Percentiles rank a stretch among this genome's conserved stretches.
phyloP scores from a whole-genome alignment of 2,113 vertebrate genomes.

The Morphnarchus princeps region DNA sequence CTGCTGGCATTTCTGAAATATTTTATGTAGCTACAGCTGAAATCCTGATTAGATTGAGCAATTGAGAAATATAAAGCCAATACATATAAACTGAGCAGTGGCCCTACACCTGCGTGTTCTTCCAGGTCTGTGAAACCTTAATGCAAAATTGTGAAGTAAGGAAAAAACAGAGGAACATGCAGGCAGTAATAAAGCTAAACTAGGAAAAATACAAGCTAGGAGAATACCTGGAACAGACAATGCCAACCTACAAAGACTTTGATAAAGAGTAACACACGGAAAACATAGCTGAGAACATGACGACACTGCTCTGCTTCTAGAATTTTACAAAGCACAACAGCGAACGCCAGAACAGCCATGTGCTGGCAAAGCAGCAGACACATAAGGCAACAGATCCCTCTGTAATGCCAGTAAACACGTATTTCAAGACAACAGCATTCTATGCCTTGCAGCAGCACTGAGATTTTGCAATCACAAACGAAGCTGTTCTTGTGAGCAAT shows the following conservation, averaged over 20 bases:
- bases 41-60: neutral
- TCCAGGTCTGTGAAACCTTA: neutral
- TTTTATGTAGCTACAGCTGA: neutral
- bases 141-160: neutral
- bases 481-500: neutral
- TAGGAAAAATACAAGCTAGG: neutral
- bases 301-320: neutral
- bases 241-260: neutral
- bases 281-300: neutral
- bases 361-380: too few species aligned
- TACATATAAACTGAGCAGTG: neutral
- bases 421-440: accelerated
- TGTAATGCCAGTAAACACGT: accelerated
- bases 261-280: accelerated
- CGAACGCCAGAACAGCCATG: accelerated
- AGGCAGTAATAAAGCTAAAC: neutral
- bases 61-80: neutral
- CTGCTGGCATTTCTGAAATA: neutral
- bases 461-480: neutral
- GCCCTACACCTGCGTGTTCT: neutral
- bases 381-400: accelerated
- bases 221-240: neutral
- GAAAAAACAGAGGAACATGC: neutral
- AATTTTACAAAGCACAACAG: neutral
- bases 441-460: too few species aligned